Conservation (phyloP, 2,888 invertebrate species). For the Rhopalosiphum nymphaeae region DNA sequence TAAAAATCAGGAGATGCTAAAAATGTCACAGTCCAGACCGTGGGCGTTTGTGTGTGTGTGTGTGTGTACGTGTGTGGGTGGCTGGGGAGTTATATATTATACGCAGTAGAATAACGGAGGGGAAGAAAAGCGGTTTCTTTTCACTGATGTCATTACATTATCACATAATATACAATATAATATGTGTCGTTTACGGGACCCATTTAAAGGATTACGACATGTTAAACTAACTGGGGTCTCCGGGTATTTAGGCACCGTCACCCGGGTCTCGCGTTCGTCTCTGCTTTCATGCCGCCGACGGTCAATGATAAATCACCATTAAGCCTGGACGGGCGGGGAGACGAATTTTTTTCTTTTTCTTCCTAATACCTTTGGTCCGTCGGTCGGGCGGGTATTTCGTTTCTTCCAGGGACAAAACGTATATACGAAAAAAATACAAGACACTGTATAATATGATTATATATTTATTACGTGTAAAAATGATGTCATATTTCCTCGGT, state of each 20-base stretch:
- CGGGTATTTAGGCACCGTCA: conserved; percentile 61
- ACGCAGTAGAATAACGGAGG: not conserved
- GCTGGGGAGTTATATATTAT: too few relatives aligned
- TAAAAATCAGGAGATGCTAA: not conserved
- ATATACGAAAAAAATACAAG: not conserved
- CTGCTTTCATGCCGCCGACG: conserved; percentile 38
- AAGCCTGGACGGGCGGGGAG: conserved; percentile 30
- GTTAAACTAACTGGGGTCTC: conserved; percentile 48
- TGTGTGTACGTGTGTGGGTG: not conserved
- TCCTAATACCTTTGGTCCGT: conserved; percentile 13
- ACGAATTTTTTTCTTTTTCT: conserved; percentile 5
- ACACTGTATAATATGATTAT: not conserved
- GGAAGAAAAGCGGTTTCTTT: conserved; percentile 56
- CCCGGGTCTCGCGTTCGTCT: conserved; percentile 15
- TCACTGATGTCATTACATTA: conserved; percentile 24
- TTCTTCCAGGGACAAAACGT: conserved; percentile 45
- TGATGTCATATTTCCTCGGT: conserved; percentile 57
- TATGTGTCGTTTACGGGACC: conserved; percentile 43
- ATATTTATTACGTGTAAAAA: conserved; percentile 64
- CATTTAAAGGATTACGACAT: conserved; percentile 64
- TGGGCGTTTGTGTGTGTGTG: not conserved
- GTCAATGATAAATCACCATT: conserved; percentile 64
- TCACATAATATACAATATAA: not conserved
- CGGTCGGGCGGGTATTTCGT: not conserved
- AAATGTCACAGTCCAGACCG: not conserved